Conservation (phyloP, 2,113 vertebrate genomes). For the Nyctereutes procyonoides region DNA sequence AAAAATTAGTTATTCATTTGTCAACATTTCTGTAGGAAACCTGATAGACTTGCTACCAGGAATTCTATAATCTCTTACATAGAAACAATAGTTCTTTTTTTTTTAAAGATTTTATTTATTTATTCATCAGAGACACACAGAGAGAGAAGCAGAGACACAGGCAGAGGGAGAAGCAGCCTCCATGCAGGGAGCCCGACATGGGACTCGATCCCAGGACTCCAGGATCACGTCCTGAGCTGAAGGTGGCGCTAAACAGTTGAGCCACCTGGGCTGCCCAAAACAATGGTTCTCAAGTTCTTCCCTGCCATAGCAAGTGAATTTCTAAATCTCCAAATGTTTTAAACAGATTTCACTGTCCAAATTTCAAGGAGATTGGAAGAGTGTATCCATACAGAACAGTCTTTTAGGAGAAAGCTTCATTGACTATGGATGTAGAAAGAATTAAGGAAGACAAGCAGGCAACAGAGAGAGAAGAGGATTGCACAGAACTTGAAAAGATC, state of each 20-base stretch:
- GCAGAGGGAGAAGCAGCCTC: too few species aligned
- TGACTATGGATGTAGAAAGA: neutral
- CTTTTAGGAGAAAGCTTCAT: neutral
- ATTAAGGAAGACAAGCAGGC: neutral
- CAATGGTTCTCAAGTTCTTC: conserved; percentile 26
- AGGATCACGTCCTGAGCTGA: too few species aligned
- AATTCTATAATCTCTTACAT: neutral
- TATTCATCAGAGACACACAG: too few species aligned
- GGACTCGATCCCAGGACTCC: too few species aligned
- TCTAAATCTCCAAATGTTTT: conserved; percentile 34
- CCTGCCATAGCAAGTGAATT: neutral
- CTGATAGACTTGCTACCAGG: neutral
- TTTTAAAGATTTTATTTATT: too few species aligned
- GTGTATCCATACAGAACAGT: neutral
- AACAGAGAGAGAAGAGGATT: neutral
- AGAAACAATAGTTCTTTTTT: conserved; percentile 11
- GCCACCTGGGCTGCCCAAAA: neutral
- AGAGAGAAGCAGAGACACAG: too few species aligned
- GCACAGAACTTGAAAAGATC: neutral
- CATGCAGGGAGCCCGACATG: too few species aligned
- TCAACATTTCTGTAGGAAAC: conserved; percentile 46
- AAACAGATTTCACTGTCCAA: neutral
- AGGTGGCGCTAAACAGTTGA: too few species aligned
- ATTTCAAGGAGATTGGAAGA: neutral
- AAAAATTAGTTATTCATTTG: conserved; percentile 66